These are phyloP conservation scores for Mesochorus sp. DNA, from an alignment of 2,888 invertebrate species.

Conservation along the genomic window DNA sequence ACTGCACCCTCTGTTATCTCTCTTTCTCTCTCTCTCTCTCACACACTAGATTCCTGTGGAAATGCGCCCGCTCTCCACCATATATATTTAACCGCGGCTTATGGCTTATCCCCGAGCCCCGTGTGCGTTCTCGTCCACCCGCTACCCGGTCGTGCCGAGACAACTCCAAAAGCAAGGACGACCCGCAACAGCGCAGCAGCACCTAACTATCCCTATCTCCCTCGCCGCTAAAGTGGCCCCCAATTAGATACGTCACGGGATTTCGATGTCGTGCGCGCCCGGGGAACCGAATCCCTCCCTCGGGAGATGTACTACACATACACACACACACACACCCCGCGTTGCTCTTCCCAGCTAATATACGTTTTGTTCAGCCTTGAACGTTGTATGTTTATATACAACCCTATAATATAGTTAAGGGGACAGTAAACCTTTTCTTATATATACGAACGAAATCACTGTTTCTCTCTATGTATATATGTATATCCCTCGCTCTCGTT, in stretches of 20 bases:
- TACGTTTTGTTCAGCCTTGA: not conserved
- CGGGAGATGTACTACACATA: constrained; percentile 62
- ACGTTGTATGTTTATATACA: not conserved
- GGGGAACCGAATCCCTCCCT: constrained; percentile 73
- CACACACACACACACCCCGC: no score
- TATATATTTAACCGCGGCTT: constrained; percentile 72
- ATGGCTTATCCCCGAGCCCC: constrained; percentile 72
- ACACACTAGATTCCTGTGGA: constrained; percentile 28
- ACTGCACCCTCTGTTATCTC: constrained; percentile 50
- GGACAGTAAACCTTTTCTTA: constrained; percentile 53
- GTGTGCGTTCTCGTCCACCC: constrained; percentile 38
- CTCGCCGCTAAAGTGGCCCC: constrained; percentile 78
- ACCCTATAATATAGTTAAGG: constrained; percentile 1
- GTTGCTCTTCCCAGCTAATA: constrained; percentile 34
- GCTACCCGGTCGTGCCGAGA: constrained; percentile 9
- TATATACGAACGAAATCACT: constrained; percentile 55
- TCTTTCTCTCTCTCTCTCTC: constrained; percentile 57
- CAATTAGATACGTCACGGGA: constrained; percentile 82
- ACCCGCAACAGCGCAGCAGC: constrained; percentile 9
- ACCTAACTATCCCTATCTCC: constrained; percentile 70
- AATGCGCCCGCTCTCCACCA: constrained; percentile 14
- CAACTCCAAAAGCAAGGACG: constrained; percentile 34
- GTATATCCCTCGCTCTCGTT: not conserved
- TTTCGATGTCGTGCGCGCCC: constrained; percentile 76
- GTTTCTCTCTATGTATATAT: constrained; percentile 15